Evolutionary conservation across 2,113 vertebrate species (phyloP).

Genomic region (Nycticorax nycticorax): DNA sequence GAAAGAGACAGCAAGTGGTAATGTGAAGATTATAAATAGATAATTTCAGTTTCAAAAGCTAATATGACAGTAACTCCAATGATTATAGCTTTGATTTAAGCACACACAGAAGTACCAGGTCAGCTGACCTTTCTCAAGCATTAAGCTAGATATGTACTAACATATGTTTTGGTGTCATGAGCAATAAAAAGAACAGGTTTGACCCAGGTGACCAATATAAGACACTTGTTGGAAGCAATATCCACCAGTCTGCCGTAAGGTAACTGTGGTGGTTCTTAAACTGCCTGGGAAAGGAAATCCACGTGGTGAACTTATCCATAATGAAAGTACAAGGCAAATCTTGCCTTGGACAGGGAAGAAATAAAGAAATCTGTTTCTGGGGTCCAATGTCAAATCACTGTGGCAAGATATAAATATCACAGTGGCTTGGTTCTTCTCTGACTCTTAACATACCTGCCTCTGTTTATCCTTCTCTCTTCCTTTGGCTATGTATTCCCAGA

Average conservation of each 20-base stretch:
- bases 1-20: neutral
- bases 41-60: neutral
- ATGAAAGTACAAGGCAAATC: neutral
- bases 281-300: neutral
- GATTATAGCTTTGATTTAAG: neutral
- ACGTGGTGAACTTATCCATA: neutral
- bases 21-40: neutral
- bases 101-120: neutral
- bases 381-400: neutral
- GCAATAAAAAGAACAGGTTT: neutral
- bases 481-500: neutral
- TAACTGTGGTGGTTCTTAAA: neutral
- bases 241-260: neutral
- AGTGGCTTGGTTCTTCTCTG: neutral
- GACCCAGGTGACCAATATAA: neutral
- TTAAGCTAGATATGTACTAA: neutral
- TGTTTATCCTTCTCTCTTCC: neutral
- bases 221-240: neutral
- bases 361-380: neutral
- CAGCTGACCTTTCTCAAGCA: neutral
- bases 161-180: neutral
- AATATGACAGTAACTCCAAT: neutral
- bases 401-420: neutral
- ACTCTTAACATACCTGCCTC: neutral
- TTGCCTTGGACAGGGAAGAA: neutral